Evolutionary conservation across 2,888 invertebrate genomes (phyloP).

Genomic region (Xestia ashworthii): DNA sequence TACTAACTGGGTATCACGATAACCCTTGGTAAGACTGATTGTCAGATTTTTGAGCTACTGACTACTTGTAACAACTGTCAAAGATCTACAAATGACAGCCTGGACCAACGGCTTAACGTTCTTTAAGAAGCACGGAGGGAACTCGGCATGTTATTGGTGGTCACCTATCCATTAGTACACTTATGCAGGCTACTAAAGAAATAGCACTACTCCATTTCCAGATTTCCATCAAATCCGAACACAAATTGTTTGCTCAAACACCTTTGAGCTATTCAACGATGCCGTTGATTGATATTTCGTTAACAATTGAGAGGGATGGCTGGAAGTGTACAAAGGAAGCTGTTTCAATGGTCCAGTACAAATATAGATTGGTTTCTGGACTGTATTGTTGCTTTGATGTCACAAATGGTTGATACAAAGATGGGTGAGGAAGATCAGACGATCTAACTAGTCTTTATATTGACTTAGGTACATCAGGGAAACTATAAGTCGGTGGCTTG

Average conservation of each 20-base stretch:
- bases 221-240: neutral
- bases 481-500: too few relatives aligned
- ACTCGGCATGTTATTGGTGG: too few relatives aligned
- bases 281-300: slow-evolving; percentile 11
- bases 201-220: neutral
- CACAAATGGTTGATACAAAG: slow-evolving; percentile 7
- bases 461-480: too few relatives aligned
- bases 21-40: too few relatives aligned
- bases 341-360: slow-evolving; percentile 20
- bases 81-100: neutral
- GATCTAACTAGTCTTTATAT: neutral
- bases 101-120: too few relatives aligned
- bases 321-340: neutral
- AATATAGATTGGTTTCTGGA: slow-evolving; percentile 14
- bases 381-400: neutral
- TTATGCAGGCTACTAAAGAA: neutral
- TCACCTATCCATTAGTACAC: neutral
- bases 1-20: too few relatives aligned
- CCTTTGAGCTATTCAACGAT: slow-evolving; percentile 13
- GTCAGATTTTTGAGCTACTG: too few relatives aligned
- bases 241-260: slow-evolving; percentile 1
- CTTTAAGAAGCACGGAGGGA: neutral
- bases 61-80: too few relatives aligned
- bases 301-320: neutral
- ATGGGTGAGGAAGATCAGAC: neutral